Percentiles rank a stretch among this genome's conserved stretches.
Evolutionary conservation across 2,888 invertebrate genomes (phyloP).

Genomic region (Harpalus rubripes): DNA sequence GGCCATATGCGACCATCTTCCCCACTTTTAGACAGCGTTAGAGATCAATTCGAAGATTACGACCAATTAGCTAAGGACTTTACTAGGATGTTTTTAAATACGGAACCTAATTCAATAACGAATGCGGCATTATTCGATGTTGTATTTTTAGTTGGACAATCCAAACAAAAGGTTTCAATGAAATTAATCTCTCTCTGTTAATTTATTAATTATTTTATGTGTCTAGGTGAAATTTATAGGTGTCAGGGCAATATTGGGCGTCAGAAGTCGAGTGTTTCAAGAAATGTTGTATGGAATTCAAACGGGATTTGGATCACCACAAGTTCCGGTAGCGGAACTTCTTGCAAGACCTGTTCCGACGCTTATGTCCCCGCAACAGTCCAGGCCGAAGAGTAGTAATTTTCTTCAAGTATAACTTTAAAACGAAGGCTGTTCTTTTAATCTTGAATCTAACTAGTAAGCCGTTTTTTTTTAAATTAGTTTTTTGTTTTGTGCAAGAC

Average conservation of each 20-base stretch:
- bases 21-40: conserved; percentile 93
- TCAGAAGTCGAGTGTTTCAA: conserved; percentile 94
- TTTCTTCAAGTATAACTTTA: conserved; percentile 84
- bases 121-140: conserved; percentile 94
- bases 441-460: no score
- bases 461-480: no score
- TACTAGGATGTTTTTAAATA: conserved; percentile 92
- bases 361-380: conserved; percentile 90
- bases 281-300: conserved; percentile 97
- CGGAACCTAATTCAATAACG: conserved; percentile 86
- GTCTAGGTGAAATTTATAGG: conserved; percentile 86
- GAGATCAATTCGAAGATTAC: conserved; percentile 96
- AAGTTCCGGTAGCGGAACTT: conserved; percentile 94
- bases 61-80: conserved; percentile 96
- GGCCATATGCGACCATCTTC: conserved; percentile 97
- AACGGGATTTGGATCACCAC: conserved; percentile 95
- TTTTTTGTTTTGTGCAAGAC: no score
- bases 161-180: conserved; percentile 88
- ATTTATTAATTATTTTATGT: conserved; percentile 44
- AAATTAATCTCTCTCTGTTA: not conserved
- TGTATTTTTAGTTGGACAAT: conserved; percentile 93
- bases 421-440: no score
- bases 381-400: conserved; percentile 92
- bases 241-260: conserved; percentile 93
- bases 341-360: conserved; percentile 92